phyloP scores from a whole-genome alignment of 2,888 invertebrate species.

The Leucoptera coffeella region DNA sequence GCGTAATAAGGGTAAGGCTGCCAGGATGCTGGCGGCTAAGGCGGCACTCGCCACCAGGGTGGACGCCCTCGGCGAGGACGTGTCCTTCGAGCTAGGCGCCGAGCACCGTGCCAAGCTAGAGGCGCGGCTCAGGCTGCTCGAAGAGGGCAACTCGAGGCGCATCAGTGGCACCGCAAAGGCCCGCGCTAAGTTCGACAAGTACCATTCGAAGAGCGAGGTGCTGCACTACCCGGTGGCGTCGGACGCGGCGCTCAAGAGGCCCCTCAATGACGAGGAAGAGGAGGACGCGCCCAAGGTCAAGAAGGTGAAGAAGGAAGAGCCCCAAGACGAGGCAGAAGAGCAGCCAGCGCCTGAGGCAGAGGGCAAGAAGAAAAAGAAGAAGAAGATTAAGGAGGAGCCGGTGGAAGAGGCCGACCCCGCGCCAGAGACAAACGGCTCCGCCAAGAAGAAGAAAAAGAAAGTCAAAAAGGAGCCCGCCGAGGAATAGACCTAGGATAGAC shows the following conservation, averaged over 20 bases:
- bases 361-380: slow-evolving; percentile 28
- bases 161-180: slow-evolving; percentile 87
- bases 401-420: slow-evolving; percentile 6
- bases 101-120: slow-evolving; percentile 89
- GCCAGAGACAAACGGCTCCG: slow-evolving; percentile 6
- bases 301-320: slow-evolving; percentile 15
- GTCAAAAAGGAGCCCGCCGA: slow-evolving; percentile 6
- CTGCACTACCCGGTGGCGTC: slow-evolving; percentile 71
- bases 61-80: slow-evolving; percentile 94
- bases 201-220: slow-evolving; percentile 80
- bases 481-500: background rate
- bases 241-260: slow-evolving; percentile 75
- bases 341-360: slow-evolving; percentile 11
- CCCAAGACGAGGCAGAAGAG: slow-evolving; percentile 11
- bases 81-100: slow-evolving; percentile 74
- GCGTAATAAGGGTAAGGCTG: slow-evolving; percentile 90
- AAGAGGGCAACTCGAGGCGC: slow-evolving; percentile 76
- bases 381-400: slow-evolving; percentile 11
- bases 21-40: slow-evolving; percentile 96
- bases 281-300: slow-evolving; percentile 37
- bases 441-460: slow-evolving; percentile 11
- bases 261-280: slow-evolving; percentile 37
- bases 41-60: slow-evolving; percentile 87
- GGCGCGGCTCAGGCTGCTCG: slow-evolving; percentile 67
- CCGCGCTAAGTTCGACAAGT: slow-evolving; percentile 88